Evolutionary conservation across 2,888 invertebrate genomes (phyloP), one percentile per base, ranked within the genome.

Genomic region (Heliconius cydno): DNA sequence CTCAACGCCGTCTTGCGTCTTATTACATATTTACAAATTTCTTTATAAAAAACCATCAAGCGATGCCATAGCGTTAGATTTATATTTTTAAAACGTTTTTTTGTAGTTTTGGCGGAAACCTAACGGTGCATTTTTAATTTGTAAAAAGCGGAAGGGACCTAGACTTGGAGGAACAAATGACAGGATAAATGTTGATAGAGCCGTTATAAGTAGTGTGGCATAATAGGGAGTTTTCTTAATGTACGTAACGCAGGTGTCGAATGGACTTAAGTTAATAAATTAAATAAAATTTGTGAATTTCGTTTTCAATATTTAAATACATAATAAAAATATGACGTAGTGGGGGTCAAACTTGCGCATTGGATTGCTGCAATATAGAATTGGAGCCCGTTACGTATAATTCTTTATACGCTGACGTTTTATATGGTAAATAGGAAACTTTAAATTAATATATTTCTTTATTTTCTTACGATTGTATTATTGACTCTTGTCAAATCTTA

Each of bases 71-170:
- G 9, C 15, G n/a, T 41, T 41, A 25, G 15, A 46, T 7, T 28
- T 19, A 13, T 25, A 41, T 46, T 46, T 28, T 70, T 25, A 41
- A 25, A 68, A 5, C n/a, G 6, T n/a, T 52, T 38, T 68, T 73
- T 34, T n/a, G n/a, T 74, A 28, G 76, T 80, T 83, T 83, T 83
- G 82, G 71, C 80, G 73, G 66, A 80, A 80, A 66, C 77, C 67
- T 79, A 83, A 81, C 83, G 82, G 83, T 66, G 74, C 71, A 88
- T 88, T 12, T 85, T 86, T 87, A 86, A 87, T 87, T 88, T 83
- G 79, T 72, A 86, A 90, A 90, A 90, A 90, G 84, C 92, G 94
- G 94, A 94, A 90, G 87, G 83, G 81, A 84, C 83, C 13, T 41
- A 25, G 86, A 78, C 75, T 70, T 57, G 34, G 85, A 81, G 79